Evolutionary conservation across 2,888 invertebrate genomes (phyloP), one percentile per base, ranked within the genome.

Genomic region (Anthrax anthrax): DNA sequence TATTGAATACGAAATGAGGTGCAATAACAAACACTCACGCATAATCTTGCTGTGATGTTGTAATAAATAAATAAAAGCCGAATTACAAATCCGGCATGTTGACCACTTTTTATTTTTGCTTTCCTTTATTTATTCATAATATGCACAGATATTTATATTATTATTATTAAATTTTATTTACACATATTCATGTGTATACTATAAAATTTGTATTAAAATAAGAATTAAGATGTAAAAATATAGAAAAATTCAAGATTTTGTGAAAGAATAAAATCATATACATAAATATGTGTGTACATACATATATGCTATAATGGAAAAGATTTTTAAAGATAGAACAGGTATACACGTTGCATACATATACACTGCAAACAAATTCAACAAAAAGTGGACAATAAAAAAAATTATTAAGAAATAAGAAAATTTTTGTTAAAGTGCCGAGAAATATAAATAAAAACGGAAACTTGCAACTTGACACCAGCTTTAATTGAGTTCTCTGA

Each of bases 401-500:
- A 23, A 23, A 6, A 23, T 6, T 23, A 23, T 23, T 23, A 23
- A 23, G 37, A 18, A 18, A 19, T 40, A 45, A 45, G 23, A n/a
- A n/a, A n/a, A n/a, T n/a, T 45, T 45, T 41, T 36, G 27, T 34
- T 13, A 44, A 39, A 23, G 23, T 27, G 34, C 37, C 45, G 45
- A 40, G 45, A 40, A 40, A 46, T 46, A 46, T 42, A 46, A 46
- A 46, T 42, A 46, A 46, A 14, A 42, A 46, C 42, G 46, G 41
- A 46, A 34, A 46, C 46, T 42, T 40, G 37, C 40, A 37, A 37
- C 41, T 40, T 44, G 47, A 47, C 47, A 47, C 47, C 43, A 43
- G 44, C 41, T 36, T 47, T 47, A 47, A 47, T 47, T 47, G 43
- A 41, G 47, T 47, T 47, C 44, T 47, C 18, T 44, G 47, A 47